Evolutionary conservation across 2,888 invertebrate species (phyloP).

Genomic region (Teleiodes luculella): DNA sequence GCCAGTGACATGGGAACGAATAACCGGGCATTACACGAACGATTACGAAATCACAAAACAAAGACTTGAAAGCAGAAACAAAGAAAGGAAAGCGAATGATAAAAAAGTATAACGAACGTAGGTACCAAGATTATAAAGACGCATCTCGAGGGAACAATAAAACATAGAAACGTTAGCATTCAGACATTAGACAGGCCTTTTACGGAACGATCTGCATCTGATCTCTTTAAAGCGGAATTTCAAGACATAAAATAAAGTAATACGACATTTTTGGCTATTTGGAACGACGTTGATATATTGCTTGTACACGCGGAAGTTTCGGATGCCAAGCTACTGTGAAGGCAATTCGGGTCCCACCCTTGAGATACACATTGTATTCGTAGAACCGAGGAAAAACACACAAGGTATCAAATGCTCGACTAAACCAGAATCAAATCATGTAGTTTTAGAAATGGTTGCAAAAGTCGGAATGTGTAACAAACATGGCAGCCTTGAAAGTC

Average conservation of each 20-base stretch:
- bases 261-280: slow-evolving; percentile 38
- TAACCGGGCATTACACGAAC: slow-evolving; percentile 53
- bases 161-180: slow-evolving; percentile 19
- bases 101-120: slow-evolving; percentile 46
- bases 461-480: slow-evolving; percentile 26
- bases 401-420: not conserved
- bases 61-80: slow-evolving; percentile 62
- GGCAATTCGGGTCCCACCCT: slow-evolving; percentile 38
- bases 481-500: slow-evolving; percentile 55
- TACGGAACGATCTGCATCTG: slow-evolving; percentile 32
- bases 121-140: slow-evolving; percentile 29
- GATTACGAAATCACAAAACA: slow-evolving; percentile 71
- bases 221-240: slow-evolving; percentile 33
- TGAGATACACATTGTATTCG: slow-evolving; percentile 50
- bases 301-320: slow-evolving; percentile 45
- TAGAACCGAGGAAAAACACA: slow-evolving; percentile 28
- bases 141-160: slow-evolving; percentile 31
- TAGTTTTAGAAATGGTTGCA: not conserved
- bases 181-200: slow-evolving; percentile 20
- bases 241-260: slow-evolving; percentile 28
- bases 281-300: slow-evolving; percentile 30
- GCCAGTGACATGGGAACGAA: slow-evolving; percentile 56
- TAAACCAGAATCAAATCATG: not conserved
- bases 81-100: slow-evolving; percentile 62
- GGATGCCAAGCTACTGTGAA: slow-evolving; percentile 45